These are phyloP conservation scores for Tortrix viridana DNA, from an alignment of 2,888 invertebrate genomes.

Conservation along the genomic window DNA sequence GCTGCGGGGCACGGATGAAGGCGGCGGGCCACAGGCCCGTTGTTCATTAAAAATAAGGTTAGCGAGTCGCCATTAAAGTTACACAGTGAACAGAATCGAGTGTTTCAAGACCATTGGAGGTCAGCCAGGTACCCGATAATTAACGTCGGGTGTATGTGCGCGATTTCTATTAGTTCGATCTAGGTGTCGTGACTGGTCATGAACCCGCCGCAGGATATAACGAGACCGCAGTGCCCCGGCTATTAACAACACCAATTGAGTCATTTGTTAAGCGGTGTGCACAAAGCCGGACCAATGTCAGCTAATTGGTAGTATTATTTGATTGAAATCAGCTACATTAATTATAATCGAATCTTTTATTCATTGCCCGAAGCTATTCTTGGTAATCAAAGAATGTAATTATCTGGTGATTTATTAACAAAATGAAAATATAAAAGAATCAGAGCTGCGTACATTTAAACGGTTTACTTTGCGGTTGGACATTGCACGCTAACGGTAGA, in stretches of 20 bases:
- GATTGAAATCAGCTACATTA: slow-evolving; percentile 81
- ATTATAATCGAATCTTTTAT: slow-evolving; percentile 77
- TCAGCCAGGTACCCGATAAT: slow-evolving; percentile 30
- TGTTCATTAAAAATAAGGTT: slow-evolving; percentile 1
- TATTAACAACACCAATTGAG: slow-evolving; percentile 80
- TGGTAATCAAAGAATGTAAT: slow-evolving; percentile 66
- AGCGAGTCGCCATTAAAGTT: slow-evolving; percentile 5
- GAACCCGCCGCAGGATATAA: slow-evolving; percentile 49
- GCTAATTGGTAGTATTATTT: slow-evolving; percentile 81
- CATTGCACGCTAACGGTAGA: slow-evolving; percentile 72
- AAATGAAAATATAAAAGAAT: slow-evolving; percentile 38
- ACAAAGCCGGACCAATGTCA: slow-evolving; percentile 76
- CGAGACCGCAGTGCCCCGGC: slow-evolving; percentile 58
- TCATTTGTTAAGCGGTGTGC: slow-evolving; percentile 74
- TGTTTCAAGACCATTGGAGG: slow-evolving; percentile 14
- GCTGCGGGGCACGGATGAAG: slow-evolving; percentile 21
- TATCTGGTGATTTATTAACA: slow-evolving; percentile 52
- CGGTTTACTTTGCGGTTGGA: slow-evolving; percentile 66
- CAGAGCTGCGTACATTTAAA: slow-evolving; percentile 49
- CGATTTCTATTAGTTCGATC: slow-evolving; percentile 38
- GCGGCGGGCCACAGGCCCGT: slow-evolving; percentile 4
- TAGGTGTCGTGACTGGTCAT: slow-evolving; percentile 61
- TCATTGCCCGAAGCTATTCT: slow-evolving; percentile 62
- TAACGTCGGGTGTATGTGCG: slow-evolving; percentile 26
- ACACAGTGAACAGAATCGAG: slow-evolving; percentile 7